Conservation (phyloP, 2,797 vertebrate species). For the Danio tinwini region DNA sequence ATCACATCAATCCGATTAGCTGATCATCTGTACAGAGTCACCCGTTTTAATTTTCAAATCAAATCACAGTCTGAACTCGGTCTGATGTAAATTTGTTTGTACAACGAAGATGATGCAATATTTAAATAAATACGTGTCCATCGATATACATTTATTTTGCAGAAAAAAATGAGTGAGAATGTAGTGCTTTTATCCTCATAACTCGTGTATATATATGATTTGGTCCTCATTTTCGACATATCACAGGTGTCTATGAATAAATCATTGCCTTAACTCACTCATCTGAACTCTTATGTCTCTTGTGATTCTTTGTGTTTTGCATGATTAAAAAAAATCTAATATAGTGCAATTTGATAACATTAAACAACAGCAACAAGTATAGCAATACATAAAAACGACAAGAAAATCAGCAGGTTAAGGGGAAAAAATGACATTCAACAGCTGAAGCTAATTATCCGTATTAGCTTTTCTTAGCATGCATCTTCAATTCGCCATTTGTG, state of each 20-base stretch:
- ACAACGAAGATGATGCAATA: slow-evolving; percentile 73
- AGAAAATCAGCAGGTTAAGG: not conserved
- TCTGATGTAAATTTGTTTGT: slow-evolving; percentile 76
- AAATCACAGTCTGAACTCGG: slow-evolving; percentile 71
- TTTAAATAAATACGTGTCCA: slow-evolving; percentile 56
- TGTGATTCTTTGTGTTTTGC: not conserved
- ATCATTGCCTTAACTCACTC: slow-evolving; percentile 62
- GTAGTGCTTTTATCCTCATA: slow-evolving; percentile 68
- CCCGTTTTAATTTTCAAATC: slow-evolving; percentile 65
- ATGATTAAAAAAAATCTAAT: not conserved
- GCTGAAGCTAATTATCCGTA: not conserved
- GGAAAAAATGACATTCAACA: not conserved
- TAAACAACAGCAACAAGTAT: not conserved
- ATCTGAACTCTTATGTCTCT: slow-evolving; percentile 37
- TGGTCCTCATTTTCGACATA: slow-evolving; percentile 61
- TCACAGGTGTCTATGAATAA: slow-evolving; percentile 64
- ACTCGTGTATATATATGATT: slow-evolving; percentile 70
- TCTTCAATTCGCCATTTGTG: slow-evolving; percentile 1
- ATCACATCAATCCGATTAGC: slow-evolving; percentile 24
- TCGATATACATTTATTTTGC: slow-evolving; percentile 75
- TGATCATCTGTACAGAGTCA: slow-evolving; percentile 66
- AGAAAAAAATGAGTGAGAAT: slow-evolving; percentile 56
- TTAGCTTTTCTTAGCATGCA: slow-evolving; percentile 24
- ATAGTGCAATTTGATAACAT: slow-evolving; percentile 2
- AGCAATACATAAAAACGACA: not conserved